phyloP scores from a whole-genome alignment of 2,797 vertebrate species.

The Macrochelys suwanniensis region DNA sequence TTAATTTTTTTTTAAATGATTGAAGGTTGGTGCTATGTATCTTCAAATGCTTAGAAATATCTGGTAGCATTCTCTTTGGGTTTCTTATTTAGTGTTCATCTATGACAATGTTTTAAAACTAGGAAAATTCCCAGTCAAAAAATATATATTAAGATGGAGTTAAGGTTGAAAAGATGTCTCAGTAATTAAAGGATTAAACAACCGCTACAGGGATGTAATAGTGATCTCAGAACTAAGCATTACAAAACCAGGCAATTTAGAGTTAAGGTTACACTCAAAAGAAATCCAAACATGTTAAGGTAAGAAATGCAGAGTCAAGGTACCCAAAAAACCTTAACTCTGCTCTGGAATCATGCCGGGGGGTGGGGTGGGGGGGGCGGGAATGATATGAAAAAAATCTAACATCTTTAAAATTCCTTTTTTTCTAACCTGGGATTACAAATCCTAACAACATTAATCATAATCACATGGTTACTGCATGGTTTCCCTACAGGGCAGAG shows the following conservation, averaged over 20 bases:
- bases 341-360: background rate
- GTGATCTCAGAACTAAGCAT: background rate
- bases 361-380: accelerated
- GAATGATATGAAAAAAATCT: background rate
- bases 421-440: background rate
- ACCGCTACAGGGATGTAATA: background rate
- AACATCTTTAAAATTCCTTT: background rate
- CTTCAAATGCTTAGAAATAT: slow-evolving; percentile 18
- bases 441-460: background rate
- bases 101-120: background rate
- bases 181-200: background rate
- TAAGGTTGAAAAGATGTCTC: background rate
- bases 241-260: background rate
- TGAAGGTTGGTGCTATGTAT: background rate
- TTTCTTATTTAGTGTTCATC: background rate
- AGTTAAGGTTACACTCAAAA: background rate
- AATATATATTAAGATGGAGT: background rate
- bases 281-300: background rate
- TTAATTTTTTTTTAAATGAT: background rate
- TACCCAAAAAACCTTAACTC: background rate
- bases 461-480: background rate
- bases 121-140: background rate
- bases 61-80: slow-evolving; percentile 18
- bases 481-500: background rate
- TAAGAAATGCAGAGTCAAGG: slow-evolving; percentile 27